Evolutionary conservation across 2,113 vertebrate genomes (phyloP), one percentile per base, ranked within the genome.

Genomic region (Silurus asotus): DNA sequence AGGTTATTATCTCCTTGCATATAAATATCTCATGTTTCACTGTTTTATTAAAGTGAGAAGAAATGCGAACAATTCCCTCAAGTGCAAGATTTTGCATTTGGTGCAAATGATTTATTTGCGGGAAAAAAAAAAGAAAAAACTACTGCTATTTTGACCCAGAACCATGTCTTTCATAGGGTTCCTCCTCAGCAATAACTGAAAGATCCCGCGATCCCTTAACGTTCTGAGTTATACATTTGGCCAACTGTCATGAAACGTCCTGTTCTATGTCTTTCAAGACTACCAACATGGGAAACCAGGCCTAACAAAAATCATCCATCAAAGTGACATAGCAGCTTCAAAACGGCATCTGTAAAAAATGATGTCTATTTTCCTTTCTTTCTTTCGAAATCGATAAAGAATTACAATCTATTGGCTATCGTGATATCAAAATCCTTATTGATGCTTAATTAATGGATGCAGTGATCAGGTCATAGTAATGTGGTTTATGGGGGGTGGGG

Each of bases 221-320:
- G 37, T 20, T 61, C 28, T 45, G 56, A 80, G 28, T 80, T 23
- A 28, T 61, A 61, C 56, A 25, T 78, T 37, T 59, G 55, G 58
- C 61, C 56, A 61, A 61, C 28, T 61, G 77, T 80, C 77, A 61
- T 61, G 56, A 61, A 80, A 80, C 2, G 28, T 61, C 56, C 77
- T 80, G 77, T 80, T 80, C 58, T 58, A 80, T 80, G 56, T 80
- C 77, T 80, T 80, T 61, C 77, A 80, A 48, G 56, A 61, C 77
- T 80, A 23, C 56, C 56, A 80, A 48, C 77, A 80, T 80, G 55
- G 25, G 23, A 76, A 76, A 53, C 23, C 20, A 28, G 53, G 5
- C 56, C 28, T 17, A 61, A 80, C 28, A 80, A 58, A 48, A 80
- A 48, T 61, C 56, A 80, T 80, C 77, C 56, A 80, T 80, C 77